Percentiles rank a stretch among this genome's conserved stretches.
Evolutionary conservation across 2,888 invertebrate species (phyloP).

Genomic region (Drosophila planitibia): DNA sequence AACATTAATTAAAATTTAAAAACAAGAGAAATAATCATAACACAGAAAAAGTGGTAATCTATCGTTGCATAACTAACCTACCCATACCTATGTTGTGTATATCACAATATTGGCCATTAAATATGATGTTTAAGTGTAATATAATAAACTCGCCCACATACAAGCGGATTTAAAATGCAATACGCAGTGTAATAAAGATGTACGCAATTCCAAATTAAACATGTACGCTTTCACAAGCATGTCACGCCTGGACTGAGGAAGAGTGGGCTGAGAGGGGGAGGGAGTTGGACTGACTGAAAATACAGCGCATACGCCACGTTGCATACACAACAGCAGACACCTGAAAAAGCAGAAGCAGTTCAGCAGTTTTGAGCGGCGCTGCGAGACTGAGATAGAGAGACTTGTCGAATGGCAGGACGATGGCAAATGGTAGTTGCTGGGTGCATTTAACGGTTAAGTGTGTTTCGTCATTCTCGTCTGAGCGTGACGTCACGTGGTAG

Average conservation of each 20-base stretch:
- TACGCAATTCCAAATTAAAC: slow-evolving; percentile 74
- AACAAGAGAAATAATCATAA: not conserved
- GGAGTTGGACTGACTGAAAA: slow-evolving; percentile 33
- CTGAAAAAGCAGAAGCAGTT: slow-evolving; percentile 39
- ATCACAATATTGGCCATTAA: not conserved
- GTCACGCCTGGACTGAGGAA: slow-evolving; percentile 11
- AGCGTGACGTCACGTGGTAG: slow-evolving; percentile 74
- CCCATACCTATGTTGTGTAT: not conserved
- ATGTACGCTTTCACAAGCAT: slow-evolving; percentile 72
- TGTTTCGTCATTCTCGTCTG: slow-evolving; percentile 72
- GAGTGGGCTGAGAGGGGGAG: not conserved
- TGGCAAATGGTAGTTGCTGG: slow-evolving; percentile 49
- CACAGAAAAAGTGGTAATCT: not conserved
- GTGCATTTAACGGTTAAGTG: slow-evolving; percentile 77
- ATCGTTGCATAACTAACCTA: not conserved
- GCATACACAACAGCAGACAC: slow-evolving; percentile 65
- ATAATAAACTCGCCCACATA: slow-evolving; percentile 21
- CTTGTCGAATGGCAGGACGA: slow-evolving; percentile 1
- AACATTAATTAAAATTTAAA: slow-evolving; percentile 23
- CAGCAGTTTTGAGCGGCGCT: not conserved
- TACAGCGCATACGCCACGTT: slow-evolving; percentile 63
- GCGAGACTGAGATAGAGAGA: not conserved
- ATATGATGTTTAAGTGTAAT: slow-evolving; percentile 9
- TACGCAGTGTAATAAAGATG: slow-evolving; percentile 52
- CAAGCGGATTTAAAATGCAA: slow-evolving; percentile 53